These are phyloP conservation scores for Peromyscus californicus DNA, from an alignment of 2,113 vertebrate genomes.

Conservation along the genomic window DNA sequence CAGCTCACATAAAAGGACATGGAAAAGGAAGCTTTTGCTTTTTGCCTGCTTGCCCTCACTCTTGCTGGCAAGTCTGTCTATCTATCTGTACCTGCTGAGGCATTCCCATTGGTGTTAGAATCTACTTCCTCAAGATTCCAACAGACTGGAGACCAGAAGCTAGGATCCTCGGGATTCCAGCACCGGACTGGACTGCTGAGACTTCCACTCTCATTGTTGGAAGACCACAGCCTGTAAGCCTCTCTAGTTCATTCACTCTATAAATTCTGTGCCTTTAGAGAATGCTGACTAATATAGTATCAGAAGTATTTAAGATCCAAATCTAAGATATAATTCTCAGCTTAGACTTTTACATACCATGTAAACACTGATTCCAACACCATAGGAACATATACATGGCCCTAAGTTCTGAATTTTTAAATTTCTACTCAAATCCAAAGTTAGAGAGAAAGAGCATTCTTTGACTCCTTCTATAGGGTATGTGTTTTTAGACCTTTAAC, in stretches of 20 bases:
- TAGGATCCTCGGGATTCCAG: not conserved
- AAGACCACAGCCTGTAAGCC: not conserved
- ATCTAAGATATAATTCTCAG: not conserved
- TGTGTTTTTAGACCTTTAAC: not conserved
- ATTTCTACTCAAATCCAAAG: not conserved
- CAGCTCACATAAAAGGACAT: not conserved
- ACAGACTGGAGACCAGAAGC: not conserved
- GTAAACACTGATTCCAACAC: not conserved
- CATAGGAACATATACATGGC: not conserved
- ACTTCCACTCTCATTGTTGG: not conserved
- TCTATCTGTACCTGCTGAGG: not conserved
- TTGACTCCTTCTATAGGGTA: not conserved
- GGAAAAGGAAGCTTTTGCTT: not conserved
- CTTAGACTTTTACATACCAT: not conserved
- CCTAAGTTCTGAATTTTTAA: conserved; percentile 18
- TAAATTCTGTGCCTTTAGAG: not conserved
- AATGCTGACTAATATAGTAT: not conserved
- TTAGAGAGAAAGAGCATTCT: not conserved
- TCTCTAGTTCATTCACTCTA: not conserved
- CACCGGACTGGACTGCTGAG: not conserved
- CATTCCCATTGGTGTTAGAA: not conserved
- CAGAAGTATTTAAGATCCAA: not conserved
- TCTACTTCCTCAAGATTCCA: not conserved
- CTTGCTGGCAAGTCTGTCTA: not conserved
- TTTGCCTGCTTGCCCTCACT: not conserved